Evolutionary conservation across 2,797 vertebrate species (phyloP).

Genomic region (Anisognathus igniventris): DNA sequence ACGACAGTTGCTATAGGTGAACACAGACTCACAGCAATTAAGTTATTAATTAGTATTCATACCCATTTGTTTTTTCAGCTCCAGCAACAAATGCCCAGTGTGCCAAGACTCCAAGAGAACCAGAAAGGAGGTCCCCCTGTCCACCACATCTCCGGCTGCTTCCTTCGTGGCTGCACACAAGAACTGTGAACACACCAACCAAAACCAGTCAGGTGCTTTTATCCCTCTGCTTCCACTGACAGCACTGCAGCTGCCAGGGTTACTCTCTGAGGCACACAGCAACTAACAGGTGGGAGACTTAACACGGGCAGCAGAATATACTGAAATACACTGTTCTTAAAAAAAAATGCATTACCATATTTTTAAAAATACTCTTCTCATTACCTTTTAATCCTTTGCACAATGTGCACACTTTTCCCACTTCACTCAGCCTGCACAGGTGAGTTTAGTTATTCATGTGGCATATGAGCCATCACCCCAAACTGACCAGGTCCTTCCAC

Average conservation of each 20-base stretch:
- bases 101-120: slow-evolving; percentile 88
- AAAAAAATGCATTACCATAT: background rate
- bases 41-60: slow-evolving; percentile 6
- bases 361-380: background rate
- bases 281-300: background rate
- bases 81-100: slow-evolving; percentile 90
- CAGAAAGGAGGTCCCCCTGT: slow-evolving; percentile 94
- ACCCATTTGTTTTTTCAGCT: slow-evolving; percentile 83
- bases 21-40: background rate
- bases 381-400: background rate
- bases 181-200: slow-evolving; percentile 74
- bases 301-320: background rate
- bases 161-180: slow-evolving; percentile 85
- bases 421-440: background rate
- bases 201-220: background rate
- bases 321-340: background rate
- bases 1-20: background rate
- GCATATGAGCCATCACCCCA: background rate
- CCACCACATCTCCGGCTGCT: slow-evolving; percentile 93
- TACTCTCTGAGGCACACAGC: background rate
- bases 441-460: background rate
- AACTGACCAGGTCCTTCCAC: background rate
- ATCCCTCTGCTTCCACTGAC: fast-evolving
- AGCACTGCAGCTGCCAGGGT: background rate
- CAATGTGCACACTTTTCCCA: background rate